Percentiles rank a stretch among this genome's conserved stretches.
These are phyloP conservation scores for Pungitius pungitius DNA, from an alignment of 2,113 vertebrate genomes.

Conservation along the genomic window DNA sequence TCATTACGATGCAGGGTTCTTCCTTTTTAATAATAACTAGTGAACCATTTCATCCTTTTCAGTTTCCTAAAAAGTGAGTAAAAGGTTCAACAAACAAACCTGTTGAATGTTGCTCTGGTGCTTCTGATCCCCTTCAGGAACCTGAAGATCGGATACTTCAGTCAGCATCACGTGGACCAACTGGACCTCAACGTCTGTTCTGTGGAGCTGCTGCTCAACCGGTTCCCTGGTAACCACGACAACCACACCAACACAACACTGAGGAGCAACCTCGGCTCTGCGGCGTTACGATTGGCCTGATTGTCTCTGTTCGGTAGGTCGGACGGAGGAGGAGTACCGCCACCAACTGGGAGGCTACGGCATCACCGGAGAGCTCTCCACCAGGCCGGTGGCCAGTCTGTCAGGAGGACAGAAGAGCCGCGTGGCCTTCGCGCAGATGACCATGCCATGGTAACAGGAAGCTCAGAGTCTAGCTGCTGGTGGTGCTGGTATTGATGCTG, in stretches of 20 bases:
- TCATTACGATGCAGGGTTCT: too few species aligned
- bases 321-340: constrained; percentile 93
- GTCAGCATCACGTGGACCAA: constrained; percentile 97
- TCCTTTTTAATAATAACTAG: too few species aligned
- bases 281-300: constrained; percentile 5
- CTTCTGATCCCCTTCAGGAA: constrained; percentile 80
- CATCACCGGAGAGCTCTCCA: constrained; percentile 90
- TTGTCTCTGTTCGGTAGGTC: constrained; percentile 77
- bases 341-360: constrained; percentile 97
- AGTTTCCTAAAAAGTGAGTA: not conserved
- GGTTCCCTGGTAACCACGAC: constrained; percentile 88
- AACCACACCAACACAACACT: not conserved
- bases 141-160: constrained; percentile 97
- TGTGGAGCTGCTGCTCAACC: constrained; percentile 91
- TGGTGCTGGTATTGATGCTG: constrained; percentile 1
- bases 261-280: not conserved
- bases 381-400: constrained; percentile 92
- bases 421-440: constrained; percentile 99
- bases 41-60: not conserved
- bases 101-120: not conserved
- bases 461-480: not conserved
- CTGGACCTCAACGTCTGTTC: constrained; percentile 95
- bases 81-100: not conserved
- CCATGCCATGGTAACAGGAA: constrained; percentile 88
- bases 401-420: constrained; percentile 98